These are phyloP conservation scores for Masnerella sp. DNA, from an alignment of 2,888 invertebrate species.

Conservation along the genomic window DNA sequence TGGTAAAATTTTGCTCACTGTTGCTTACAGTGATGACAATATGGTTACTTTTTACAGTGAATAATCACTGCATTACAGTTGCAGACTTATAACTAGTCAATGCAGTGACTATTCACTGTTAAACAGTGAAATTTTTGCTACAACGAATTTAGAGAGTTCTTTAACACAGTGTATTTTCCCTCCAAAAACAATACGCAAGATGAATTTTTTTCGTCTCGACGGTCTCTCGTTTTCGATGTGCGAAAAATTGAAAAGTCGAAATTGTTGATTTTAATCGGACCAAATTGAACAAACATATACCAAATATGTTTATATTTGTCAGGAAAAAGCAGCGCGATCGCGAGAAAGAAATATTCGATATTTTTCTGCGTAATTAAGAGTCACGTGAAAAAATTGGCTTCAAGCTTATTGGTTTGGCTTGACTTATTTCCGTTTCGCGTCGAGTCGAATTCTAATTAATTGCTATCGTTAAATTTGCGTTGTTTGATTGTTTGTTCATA, in stretches of 20 bases:
- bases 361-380: constrained; percentile 19
- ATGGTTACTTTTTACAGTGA: no score
- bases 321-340: constrained; percentile 3
- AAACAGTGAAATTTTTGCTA: constrained; percentile 5
- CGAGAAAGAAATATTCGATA: constrained; percentile 9
- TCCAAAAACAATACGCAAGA: constrained; percentile 29
- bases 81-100: no score
- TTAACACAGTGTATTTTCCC: constrained; percentile 11
- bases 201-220: constrained; percentile 16
- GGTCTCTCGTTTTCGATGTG: not conserved
- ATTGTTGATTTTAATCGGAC: constrained; percentile 37
- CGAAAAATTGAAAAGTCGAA: constrained; percentile 36
- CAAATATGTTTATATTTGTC: constrained; percentile 20
- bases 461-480: constrained; percentile 1
- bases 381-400: constrained; percentile 6
- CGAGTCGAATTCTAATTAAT: no score
- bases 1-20: no score
- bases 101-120: no score
- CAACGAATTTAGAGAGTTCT: not conserved
- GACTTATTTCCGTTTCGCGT: constrained; percentile 2
- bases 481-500: constrained; percentile 16
- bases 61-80: no score
- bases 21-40: no score
- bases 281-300: constrained; percentile 27
- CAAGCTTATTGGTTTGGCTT: not conserved